phyloP scores from a whole-genome alignment of 2,888 invertebrate genomes.

The Platycheirus albimanus region DNA sequence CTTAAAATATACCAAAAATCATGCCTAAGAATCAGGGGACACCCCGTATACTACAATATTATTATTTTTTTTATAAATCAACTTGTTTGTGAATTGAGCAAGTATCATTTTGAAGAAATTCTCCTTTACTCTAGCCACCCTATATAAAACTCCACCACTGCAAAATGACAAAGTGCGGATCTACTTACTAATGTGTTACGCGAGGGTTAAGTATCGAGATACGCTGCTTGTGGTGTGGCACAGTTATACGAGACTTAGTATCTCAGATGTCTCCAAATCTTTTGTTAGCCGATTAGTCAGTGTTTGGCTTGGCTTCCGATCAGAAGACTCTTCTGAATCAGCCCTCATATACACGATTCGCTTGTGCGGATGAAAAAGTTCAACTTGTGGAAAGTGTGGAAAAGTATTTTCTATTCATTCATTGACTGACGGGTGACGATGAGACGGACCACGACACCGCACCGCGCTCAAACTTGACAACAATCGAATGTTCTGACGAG shows the following conservation, averaged over 20 bases:
- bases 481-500: slow-evolving; percentile 34
- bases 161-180: slow-evolving; percentile 44
- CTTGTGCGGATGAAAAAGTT: slow-evolving; percentile 25
- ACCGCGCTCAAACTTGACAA: slow-evolving; percentile 34
- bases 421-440: neutral
- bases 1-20: no score
- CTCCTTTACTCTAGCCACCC: neutral
- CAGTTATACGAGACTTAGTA: slow-evolving; percentile 22
- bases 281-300: slow-evolving; percentile 71
- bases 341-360: slow-evolving; percentile 11
- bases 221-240: slow-evolving; percentile 24
- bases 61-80: no score
- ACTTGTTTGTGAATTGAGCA: no score
- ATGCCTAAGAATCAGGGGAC: neutral
- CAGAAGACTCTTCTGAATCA: slow-evolving; percentile 40
- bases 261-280: slow-evolving; percentile 68
- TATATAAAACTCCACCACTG: slow-evolving; percentile 27
- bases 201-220: slow-evolving; percentile 51
- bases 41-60: slow-evolving; percentile 1
- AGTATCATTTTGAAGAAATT: slow-evolving; percentile 2
- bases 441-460: neutral
- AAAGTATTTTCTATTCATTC: slow-evolving; percentile 46
- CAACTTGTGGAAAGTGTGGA: slow-evolving; percentile 52
- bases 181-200: slow-evolving; percentile 51
- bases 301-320: slow-evolving; percentile 66